phyloP scores from a whole-genome alignment of 2,888 invertebrate genomes.

The Lepidochrysops patricia region DNA sequence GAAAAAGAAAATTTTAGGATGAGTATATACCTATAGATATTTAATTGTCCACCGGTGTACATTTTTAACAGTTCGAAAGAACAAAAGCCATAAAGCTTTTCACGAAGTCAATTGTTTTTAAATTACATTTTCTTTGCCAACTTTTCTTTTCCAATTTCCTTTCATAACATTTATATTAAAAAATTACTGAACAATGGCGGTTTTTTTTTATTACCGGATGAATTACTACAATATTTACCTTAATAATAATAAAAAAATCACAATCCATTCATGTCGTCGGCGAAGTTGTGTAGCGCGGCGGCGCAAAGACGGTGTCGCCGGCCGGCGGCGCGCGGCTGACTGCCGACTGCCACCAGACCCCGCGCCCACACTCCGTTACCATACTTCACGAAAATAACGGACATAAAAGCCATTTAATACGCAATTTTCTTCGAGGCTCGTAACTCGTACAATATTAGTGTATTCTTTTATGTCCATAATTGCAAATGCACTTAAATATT shows the following conservation, averaged over 20 bases:
- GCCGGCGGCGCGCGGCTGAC: constrained; percentile 51
- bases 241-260: not conserved
- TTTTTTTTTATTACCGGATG: too few relatives aligned
- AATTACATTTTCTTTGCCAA: not conserved
- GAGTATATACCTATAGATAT: not conserved
- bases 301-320: constrained; percentile 25
- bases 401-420: constrained; percentile 13
- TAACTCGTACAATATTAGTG: not conserved
- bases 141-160: not conserved
- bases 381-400: constrained; percentile 7
- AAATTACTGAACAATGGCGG: too few relatives aligned
- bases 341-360: constrained; percentile 35
- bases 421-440: constrained; percentile 5
- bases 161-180: not conserved
- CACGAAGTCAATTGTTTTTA: not conserved
- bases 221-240: not conserved
- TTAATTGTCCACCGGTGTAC: not conserved
- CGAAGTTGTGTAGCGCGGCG: constrained; percentile 23
- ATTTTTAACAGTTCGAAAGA: not conserved
- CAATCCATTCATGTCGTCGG: constrained; percentile 14
- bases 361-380: constrained; percentile 25
- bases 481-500: not conserved
- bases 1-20: not conserved
- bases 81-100: not conserved
- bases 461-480: not conserved